Percentiles rank a stretch among this genome's conserved stretches.
Conservation (phyloP, 92 coral and sea anemone genomes). For the Pocillopora meandrina region DNA sequence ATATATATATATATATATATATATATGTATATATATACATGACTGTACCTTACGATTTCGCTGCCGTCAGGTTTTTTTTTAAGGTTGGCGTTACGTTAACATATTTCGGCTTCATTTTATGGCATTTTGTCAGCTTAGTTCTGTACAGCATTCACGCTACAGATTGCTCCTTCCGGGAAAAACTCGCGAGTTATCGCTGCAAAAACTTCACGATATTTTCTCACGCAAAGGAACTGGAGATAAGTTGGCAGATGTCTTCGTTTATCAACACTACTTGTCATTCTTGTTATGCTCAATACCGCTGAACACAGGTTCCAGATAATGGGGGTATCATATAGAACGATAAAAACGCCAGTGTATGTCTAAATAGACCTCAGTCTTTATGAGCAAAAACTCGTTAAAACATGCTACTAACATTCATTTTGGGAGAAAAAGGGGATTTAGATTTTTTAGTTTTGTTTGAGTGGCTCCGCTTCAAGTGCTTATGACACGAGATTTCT, state of each 20-base stretch:
- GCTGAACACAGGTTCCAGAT: too few relatives aligned
- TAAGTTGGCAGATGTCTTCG: slow-evolving; percentile 11
- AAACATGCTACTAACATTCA: too few relatives aligned
- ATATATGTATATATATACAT: too few relatives aligned
- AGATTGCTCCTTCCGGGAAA: slow-evolving; percentile 25
- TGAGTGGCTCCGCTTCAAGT: too few relatives aligned
- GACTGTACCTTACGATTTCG: not conserved
- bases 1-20: too few relatives aligned
- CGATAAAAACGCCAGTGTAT: too few relatives aligned
- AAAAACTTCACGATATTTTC: slow-evolving; percentile 1
- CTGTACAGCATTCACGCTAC: slow-evolving; percentile 22
- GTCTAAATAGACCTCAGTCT: too few relatives aligned
- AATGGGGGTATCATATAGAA: too few relatives aligned
- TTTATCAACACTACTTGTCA: slow-evolving; percentile 35
- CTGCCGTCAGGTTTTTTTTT: not conserved
- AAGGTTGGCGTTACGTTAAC: not conserved
- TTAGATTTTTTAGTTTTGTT: too few relatives aligned
- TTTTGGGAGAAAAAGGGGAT: too few relatives aligned
- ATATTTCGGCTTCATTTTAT: slow-evolving; percentile 11
- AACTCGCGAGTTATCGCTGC: not conserved
- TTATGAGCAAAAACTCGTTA: too few relatives aligned
- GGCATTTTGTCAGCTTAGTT: slow-evolving; percentile 17
- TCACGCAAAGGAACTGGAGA: slow-evolving; percentile 19
- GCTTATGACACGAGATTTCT: too few relatives aligned
- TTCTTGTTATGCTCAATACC: not conserved